Base-by-base conservation (phyloP, 2,113 vertebrate genomes). In the Carlito syrichta region DNA sequence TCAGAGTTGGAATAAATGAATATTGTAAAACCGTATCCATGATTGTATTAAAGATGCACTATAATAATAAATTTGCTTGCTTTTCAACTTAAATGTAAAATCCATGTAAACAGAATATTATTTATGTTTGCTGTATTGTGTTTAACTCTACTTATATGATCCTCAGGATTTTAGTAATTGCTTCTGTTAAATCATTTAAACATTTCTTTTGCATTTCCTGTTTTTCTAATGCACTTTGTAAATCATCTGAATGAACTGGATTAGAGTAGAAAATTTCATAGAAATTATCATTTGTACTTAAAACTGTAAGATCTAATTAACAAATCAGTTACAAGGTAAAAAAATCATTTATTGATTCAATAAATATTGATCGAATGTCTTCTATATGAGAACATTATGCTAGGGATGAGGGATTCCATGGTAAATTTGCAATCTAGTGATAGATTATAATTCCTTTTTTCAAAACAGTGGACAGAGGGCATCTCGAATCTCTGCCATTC, bases 31-130 rank as follows among this genome's bases (percentile, higher is more conserved):
- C 23, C 19, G 17, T 56, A 43, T 54, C n/a, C 69, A 68, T 45
- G 30, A 86, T 40, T 85, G 90, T 54, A 86, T 11, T 81, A 82
- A 88, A 83, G 68, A 77, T 69, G 90, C 83, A 62, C 35, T 54
- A 58, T n/a, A 74, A 45, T 56, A 38, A 79, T 32, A 78, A 32
- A 66, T 58, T 58, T 77, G 10, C 77, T 93, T 92, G 50, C 11
- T 74, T 90, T 96, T 96, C 40, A 84, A 38, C 48, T 96, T 84
- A 56, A 76, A 88, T 88, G n/a, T 74, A 63, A 85, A 86, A 63
- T 58, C 11, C 81, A 23, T 77, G 20, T 69, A 93, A 88, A 48
- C 22, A 95, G 27, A 69, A 38, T 84, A 32, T 52, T 86, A 50
- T 69, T 35, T 86, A 6, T 71, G 17, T 56, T 93, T 91, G 35